Percentiles rank a stretch among this genome's conserved stretches.
Conservation (phyloP, 2,113 vertebrate genomes). For the Sander lucioperca region DNA sequence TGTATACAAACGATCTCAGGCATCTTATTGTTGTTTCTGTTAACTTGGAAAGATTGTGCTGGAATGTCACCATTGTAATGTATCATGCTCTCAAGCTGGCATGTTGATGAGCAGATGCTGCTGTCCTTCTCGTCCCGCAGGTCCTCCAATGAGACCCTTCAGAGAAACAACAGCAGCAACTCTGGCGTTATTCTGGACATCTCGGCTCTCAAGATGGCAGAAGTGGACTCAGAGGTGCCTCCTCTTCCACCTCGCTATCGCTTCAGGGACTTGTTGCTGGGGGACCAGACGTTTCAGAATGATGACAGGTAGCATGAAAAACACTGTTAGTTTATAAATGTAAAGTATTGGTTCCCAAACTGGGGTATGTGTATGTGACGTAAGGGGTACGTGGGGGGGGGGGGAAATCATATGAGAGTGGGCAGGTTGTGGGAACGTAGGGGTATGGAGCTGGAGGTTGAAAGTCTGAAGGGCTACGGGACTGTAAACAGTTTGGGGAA, state of each 20-base stretch:
- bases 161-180: constrained; percentile 85
- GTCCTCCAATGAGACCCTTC: constrained; percentile 81
- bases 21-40: not conserved
- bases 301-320: constrained; percentile 91
- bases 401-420: too few relatives aligned
- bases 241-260: constrained; percentile 95
- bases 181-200: constrained; percentile 89
- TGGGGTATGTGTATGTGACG: too few relatives aligned
- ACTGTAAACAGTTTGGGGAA: too few relatives aligned
- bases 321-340: not conserved
- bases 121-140: constrained; percentile 69
- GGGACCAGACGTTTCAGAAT: constrained; percentile 93
- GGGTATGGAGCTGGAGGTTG: too few relatives aligned
- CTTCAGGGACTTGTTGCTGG: constrained; percentile 95
- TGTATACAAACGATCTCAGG: fast-evolving
- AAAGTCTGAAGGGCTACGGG: too few relatives aligned
- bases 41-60: not conserved
- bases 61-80: not conserved
- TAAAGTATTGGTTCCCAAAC: too few relatives aligned
- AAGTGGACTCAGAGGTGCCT: constrained; percentile 92
- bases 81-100: not conserved
- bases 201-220: constrained; percentile 89
- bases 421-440: too few relatives aligned
- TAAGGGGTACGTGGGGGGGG: too few relatives aligned
- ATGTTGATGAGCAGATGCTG: constrained; percentile 12